A percentile compares a stretch with the other conserved stretches of the same genome.
phyloP scores from a whole-genome alignment of 2,797 vertebrate species.

The Clarias fuscus region DNA sequence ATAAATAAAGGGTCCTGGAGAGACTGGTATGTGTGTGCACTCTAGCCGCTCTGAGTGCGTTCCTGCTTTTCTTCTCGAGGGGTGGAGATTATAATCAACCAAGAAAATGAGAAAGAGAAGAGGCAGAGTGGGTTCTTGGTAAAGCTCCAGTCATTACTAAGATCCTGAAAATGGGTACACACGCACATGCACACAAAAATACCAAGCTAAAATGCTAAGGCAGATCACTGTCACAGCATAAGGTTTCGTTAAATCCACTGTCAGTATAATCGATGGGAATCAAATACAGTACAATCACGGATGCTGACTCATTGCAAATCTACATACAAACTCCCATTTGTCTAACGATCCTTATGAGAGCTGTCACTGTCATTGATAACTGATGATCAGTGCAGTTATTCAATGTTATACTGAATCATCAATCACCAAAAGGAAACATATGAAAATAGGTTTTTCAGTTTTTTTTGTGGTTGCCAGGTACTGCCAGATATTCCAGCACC shows the following conservation, averaged over 20 bases:
- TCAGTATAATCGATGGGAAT: neutral
- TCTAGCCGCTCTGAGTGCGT: constrained; percentile 11
- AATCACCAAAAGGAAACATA: neutral
- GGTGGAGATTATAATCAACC: constrained; percentile 19
- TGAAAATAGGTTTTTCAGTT: neutral
- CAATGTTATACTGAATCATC: neutral
- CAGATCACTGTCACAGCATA: neutral
- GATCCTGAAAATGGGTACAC: neutral
- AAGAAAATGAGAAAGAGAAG: neutral
- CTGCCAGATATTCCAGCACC: neutral
- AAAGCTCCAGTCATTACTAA: constrained; percentile 18
- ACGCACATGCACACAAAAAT: neutral
- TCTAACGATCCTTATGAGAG: neutral
- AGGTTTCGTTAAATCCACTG: neutral
- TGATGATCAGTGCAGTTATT: neutral
- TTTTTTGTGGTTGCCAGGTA: neutral
- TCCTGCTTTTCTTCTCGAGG: constrained; percentile 3
- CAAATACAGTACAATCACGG: neutral
- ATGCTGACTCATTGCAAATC: neutral
- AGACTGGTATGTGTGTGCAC: neutral
- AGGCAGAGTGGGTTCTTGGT: constrained; percentile 13
- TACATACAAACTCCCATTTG: too few species aligned
- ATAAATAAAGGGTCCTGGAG: constrained; percentile 8
- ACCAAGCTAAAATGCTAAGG: neutral
- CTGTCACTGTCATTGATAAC: neutral